A percentile compares a stretch with the other conserved stretches of the same genome.
Conservation (phyloP, 2,113 vertebrate genomes). For the Eptesicus fuscus region DNA sequence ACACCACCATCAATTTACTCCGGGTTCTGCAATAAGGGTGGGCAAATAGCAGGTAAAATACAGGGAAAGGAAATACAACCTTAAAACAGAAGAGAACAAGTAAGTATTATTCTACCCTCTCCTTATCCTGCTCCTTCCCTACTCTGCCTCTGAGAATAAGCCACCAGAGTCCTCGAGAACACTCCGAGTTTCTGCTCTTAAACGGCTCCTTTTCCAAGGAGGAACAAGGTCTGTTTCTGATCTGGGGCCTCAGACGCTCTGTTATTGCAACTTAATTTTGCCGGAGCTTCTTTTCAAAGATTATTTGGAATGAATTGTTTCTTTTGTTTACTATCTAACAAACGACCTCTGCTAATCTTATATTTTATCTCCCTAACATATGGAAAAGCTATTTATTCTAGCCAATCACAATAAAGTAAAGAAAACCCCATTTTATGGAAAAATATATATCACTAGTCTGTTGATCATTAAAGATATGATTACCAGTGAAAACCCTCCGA, state of each 20-base stretch:
- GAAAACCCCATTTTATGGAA: constrained; percentile 93
- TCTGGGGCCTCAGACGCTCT: constrained; percentile 72
- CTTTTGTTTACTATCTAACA: constrained; percentile 88
- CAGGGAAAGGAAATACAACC: not conserved
- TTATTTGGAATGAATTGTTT: constrained; percentile 83
- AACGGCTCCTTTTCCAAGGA: constrained; percentile 70
- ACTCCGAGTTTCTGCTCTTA: constrained; percentile 50
- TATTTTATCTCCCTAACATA: constrained; percentile 92
- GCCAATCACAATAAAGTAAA: constrained; percentile 90
- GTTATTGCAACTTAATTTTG: constrained; percentile 85
- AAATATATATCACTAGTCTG: constrained; percentile 97
- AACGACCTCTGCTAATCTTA: constrained; percentile 88
- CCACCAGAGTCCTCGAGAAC: constrained; percentile 49
- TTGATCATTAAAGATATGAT: constrained; percentile 99
- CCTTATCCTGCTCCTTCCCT: not conserved
- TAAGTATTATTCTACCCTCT: constrained; percentile 45
- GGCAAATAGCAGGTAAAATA: not conserved
- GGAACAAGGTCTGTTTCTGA: constrained; percentile 73
- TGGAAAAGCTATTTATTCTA: constrained; percentile 90
- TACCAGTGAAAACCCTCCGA: constrained; percentile 93
- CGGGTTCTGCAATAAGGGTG: not conserved
- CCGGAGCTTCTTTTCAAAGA: constrained; percentile 83
- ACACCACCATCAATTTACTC: not conserved
- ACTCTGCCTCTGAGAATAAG: constrained; percentile 46
- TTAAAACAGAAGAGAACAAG: constrained; percentile 31